Percentiles rank a stretch among this genome's conserved stretches.
phyloP scores from a whole-genome alignment of 2,797 vertebrate genomes.

The Enteromius treurensis region DNA sequence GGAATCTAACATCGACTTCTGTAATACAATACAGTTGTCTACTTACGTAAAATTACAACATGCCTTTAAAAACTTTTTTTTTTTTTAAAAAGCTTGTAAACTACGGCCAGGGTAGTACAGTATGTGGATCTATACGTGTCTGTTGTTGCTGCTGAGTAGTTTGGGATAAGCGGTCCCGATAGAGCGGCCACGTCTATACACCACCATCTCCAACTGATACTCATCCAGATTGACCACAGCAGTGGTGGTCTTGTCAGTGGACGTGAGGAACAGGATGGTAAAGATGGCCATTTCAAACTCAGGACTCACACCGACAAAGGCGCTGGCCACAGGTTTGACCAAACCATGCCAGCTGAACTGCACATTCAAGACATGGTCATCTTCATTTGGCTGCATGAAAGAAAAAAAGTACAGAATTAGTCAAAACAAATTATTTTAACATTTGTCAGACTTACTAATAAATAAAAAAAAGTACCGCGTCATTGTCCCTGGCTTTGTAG shows the following conservation, averaged over 20 bases:
- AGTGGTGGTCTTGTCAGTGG: constrained; percentile 73
- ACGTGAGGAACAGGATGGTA: constrained; percentile 82
- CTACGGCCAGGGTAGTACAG: neutral
- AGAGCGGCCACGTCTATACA: constrained; percentile 74
- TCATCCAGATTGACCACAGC: constrained; percentile 79
- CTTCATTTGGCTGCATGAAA: constrained; percentile 76
- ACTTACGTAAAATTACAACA: neutral
- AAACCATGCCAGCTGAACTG: constrained; percentile 86
- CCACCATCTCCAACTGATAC: constrained; percentile 81
- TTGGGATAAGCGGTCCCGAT: constrained; percentile 85
- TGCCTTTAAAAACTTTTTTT: neutral
- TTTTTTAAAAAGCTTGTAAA: neutral
- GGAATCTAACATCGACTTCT: neutral
- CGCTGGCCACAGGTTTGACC: constrained; percentile 81
- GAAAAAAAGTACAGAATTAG: neutral
- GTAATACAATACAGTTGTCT: neutral
- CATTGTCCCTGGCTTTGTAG: constrained; percentile 71
- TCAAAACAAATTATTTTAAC: neutral
- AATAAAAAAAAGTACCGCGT: constrained; percentile 68
- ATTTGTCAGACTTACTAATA: neutral
- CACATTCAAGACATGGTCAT: constrained; percentile 85
- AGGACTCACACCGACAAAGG: constrained; percentile 83
- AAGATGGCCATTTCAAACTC: constrained; percentile 88
- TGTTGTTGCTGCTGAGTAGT: constrained; percentile 78
- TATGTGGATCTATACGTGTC: constrained; percentile 62